These are phyloP conservation scores for Caenorhabditis sp. DNA, from an alignment of 2,888 invertebrate species.

Conservation along the genomic window DNA sequence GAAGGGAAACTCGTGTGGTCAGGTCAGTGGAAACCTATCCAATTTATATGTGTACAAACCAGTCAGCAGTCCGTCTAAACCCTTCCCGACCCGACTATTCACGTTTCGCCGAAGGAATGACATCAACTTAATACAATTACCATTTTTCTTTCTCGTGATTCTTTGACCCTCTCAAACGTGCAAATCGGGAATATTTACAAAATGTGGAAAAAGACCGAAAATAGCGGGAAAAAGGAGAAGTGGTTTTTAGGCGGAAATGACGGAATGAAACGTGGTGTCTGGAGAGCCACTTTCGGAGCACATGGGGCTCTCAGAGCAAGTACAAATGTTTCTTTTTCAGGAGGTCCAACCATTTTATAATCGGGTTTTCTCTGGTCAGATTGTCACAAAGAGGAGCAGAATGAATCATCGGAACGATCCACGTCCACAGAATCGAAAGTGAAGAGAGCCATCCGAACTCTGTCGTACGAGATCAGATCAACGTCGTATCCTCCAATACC, in stretches of 20 bases:
- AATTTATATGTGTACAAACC: slow-evolving; percentile 37
- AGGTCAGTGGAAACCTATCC: slow-evolving; percentile 29
- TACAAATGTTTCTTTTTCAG: not conserved
- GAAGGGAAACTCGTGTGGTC: slow-evolving; percentile 6
- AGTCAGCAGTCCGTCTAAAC: slow-evolving; percentile 16
- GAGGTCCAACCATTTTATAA: slow-evolving; percentile 2
- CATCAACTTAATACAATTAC: slow-evolving; percentile 49
- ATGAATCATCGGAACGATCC: slow-evolving; percentile 10
- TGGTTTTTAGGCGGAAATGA: slow-evolving; percentile 37
- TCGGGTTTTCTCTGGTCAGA: not conserved
- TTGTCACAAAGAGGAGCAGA: not conserved
- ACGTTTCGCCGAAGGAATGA: slow-evolving; percentile 38
- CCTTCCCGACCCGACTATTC: slow-evolving; percentile 1
- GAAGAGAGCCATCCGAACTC: slow-evolving; percentile 61
- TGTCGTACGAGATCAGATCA: slow-evolving; percentile 40
- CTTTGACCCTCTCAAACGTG: slow-evolving; percentile 13
- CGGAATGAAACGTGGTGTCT: slow-evolving; percentile 22
- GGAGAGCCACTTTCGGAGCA: slow-evolving; percentile 10
- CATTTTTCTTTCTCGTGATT: slow-evolving; percentile 23
- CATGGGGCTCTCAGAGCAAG: slow-evolving; percentile 1
- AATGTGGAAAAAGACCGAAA: slow-evolving; percentile 17
- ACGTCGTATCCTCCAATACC: slow-evolving; percentile 39
- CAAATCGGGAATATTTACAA: slow-evolving; percentile 16
- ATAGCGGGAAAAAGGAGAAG: not conserved
- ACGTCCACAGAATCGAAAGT: slow-evolving; percentile 23